Base-by-base conservation (phyloP, 2,113 vertebrate species). In the Nibea albiflora region DNA sequence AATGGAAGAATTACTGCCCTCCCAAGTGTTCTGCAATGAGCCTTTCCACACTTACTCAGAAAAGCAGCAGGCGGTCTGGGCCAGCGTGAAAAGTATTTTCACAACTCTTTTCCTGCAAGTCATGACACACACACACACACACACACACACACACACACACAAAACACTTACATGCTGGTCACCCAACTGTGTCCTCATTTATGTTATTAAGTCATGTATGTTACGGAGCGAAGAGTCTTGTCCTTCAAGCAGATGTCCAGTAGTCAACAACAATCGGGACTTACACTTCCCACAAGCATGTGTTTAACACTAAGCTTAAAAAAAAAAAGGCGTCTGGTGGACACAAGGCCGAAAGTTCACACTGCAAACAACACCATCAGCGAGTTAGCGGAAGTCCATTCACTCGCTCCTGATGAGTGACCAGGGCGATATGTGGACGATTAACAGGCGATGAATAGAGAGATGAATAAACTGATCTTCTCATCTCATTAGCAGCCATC, bases 11-110 rank as follows among this genome's bases (percentile, higher is more conserved):
- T 83, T 87, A 89, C 54, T 73, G 77, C 80, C 46, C 61, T 85
- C 71, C 53, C 44, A 91, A 91, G 73, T 79, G 85, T 84, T 89
- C 72, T 81, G 75, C 86, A 83, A 84, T 58, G 68, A 85, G 80
- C 72, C 77, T 89, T 85, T 87, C 82, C 76, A 80, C 84, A 89
- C 90, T 84, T 85, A 85, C 74, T 92, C 84, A 83, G 74, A 79
- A 78, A 86, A 61, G 7, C 87, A 89, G 88, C 81, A 24, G 87
- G 85, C 39, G 79, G 67, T 67, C 72, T 20, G 64, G n/a, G 26
- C 64, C 39, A 26, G 62, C 17, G 82, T 46, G 57, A 87, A 77
- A 85, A 85, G 9, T 60, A 79, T 89, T 89, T 89, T 88, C 85
- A 61, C 85, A 82, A 65, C 46, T 76, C 44, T 65, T 65, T 68